Evolutionary conservation across 2,888 invertebrate genomes (phyloP).

Genomic region (Sarcophaga rosellei): DNA sequence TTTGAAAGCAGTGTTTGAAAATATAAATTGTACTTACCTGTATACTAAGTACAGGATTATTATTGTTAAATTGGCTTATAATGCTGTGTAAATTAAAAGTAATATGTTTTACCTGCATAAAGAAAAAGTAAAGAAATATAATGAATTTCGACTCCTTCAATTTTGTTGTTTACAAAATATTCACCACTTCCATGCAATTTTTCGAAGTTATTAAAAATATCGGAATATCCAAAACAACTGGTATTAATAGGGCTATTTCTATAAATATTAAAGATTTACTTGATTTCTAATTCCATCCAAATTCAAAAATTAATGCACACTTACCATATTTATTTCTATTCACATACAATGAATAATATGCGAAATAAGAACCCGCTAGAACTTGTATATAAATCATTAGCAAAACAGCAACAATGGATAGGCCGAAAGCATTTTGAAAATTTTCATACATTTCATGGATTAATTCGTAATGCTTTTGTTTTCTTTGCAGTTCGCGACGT

Average conservation of each 20-base stretch:
- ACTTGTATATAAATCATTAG: conserved; percentile 73
- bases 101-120: conserved; percentile 69
- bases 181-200: conserved; percentile 74
- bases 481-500: conserved; percentile 71
- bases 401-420: conserved; percentile 74
- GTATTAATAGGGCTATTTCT: conserved; percentile 71
- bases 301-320: background rate
- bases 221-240: conserved; percentile 74
- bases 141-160: background rate
- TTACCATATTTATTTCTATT: conserved; percentile 30
- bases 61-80: conserved; percentile 57
- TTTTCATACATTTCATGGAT: conserved; percentile 73
- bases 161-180: background rate
- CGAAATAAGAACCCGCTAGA: conserved; percentile 75
- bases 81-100: conserved; percentile 73
- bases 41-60: conserved; percentile 9
- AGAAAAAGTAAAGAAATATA: conserved; percentile 7
- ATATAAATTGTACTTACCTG: conserved; percentile 30
- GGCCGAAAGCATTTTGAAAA: conserved; percentile 73
- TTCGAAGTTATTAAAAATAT: conserved; percentile 72
- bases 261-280: background rate
- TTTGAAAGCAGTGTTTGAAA: too few relatives aligned
- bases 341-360: conserved; percentile 67
- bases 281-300: background rate
- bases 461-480: conserved; percentile 73